These are phyloP conservation scores for Acanthurus leucopareius DNA, from an alignment of 2,797 vertebrate genomes.

Conservation along the genomic window DNA sequence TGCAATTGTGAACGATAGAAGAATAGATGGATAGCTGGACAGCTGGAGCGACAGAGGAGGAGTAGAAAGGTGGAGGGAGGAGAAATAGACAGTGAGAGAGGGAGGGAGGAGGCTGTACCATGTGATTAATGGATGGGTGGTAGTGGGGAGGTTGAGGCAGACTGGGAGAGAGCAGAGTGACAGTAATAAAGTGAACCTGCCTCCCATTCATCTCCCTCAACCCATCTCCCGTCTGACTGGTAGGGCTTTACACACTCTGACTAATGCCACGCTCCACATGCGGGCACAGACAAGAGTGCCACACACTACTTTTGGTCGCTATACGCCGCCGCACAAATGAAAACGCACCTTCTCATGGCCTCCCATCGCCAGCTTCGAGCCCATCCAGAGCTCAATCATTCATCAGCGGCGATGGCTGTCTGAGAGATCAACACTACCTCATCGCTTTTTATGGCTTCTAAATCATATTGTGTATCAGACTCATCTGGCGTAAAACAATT, in stretches of 20 bases:
- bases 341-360: conserved; percentile 65
- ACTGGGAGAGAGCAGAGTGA: conserved; percentile 85
- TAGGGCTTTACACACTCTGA: conserved; percentile 82
- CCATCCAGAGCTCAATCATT: conserved; percentile 68
- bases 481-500: conserved; percentile 74
- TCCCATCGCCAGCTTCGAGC: conserved; percentile 54
- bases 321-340: conserved; percentile 64
- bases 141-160: conserved; percentile 84
- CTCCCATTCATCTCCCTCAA: conserved; percentile 86
- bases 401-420: conserved; percentile 74
- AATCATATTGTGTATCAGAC: conserved; percentile 74
- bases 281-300: conserved; percentile 78
- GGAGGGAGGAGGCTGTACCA: conserved; percentile 78
- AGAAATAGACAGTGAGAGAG: conserved; percentile 79
- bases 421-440: conserved; percentile 80
- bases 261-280: conserved; percentile 83
- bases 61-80: conserved; percentile 74
- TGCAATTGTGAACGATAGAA: conserved; percentile 66
- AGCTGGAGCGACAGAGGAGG: conserved; percentile 65
- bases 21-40: conserved; percentile 67
- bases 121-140: conserved; percentile 84
- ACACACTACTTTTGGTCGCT: conserved; percentile 72
- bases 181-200: conserved; percentile 87
- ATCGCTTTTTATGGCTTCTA: conserved; percentile 80
- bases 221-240: conserved; percentile 82